Evolutionary conservation across 2,113 vertebrate genomes (phyloP).

Genomic region (Stomatorhinus ivindoensis): DNA sequence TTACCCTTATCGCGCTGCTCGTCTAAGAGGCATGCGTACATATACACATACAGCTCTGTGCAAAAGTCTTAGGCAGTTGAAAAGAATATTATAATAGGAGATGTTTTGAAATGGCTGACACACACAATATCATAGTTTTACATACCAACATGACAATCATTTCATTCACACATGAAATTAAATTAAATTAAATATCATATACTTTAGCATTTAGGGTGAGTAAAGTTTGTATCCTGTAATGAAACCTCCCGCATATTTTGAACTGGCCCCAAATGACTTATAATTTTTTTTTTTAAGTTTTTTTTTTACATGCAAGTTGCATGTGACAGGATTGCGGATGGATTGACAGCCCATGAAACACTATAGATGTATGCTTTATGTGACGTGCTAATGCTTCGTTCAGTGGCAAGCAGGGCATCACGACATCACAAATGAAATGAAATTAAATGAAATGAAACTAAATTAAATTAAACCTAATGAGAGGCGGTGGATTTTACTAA

Average conservation of each 20-base stretch:
- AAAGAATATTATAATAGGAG: background rate
- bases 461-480: background rate
- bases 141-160: background rate
- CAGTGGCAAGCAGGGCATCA: background rate
- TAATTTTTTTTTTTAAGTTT: background rate
- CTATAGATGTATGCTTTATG: background rate
- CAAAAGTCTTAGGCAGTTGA: background rate
- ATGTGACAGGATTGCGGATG: background rate
- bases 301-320: background rate
- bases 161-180: background rate
- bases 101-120: background rate
- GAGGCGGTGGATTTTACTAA: background rate
- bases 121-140: background rate
- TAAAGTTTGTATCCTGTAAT: background rate
- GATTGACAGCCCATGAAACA: background rate
- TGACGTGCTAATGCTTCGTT: background rate
- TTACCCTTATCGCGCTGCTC: background rate
- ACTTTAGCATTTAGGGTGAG: background rate
- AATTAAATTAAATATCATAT: background rate
- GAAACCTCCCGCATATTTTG: background rate
- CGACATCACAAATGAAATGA: background rate
- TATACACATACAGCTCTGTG: background rate
- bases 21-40: background rate
- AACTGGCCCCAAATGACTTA: background rate
- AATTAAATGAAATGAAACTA: background rate